phyloP scores from a whole-genome alignment of 2,113 vertebrate species.

The Serilophus lunatus region DNA sequence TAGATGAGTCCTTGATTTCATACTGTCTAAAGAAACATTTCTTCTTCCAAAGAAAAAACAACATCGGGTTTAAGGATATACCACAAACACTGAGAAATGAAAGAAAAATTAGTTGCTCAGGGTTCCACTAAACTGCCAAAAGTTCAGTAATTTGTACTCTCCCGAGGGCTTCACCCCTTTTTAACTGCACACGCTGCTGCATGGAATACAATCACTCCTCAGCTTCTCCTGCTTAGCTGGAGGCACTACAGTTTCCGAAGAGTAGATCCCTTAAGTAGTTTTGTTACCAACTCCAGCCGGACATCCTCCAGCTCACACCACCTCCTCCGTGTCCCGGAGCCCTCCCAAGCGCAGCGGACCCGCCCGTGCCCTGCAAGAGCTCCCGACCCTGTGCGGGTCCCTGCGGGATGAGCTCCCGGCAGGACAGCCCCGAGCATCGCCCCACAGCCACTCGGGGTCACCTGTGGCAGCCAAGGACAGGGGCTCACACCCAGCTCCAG shows the following conservation, averaged over 20 bases:
- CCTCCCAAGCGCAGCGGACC: rapidly evolving
- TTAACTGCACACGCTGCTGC: not conserved
- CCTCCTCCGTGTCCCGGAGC: not conserved
- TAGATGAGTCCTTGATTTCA: too few species aligned
- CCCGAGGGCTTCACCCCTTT: rapidly evolving
- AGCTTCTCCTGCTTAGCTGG: not conserved
- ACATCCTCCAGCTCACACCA: rapidly evolving
- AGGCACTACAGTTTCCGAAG: not conserved
- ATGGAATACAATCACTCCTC: not conserved
- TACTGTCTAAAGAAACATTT: not conserved
- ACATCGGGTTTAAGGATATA: not conserved
- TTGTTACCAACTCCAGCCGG: not conserved
- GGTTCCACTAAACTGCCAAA: not conserved
- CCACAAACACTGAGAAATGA: not conserved
- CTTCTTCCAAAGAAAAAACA: not conserved
- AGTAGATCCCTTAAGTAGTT: not conserved
- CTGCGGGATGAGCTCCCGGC: rapidly evolving
- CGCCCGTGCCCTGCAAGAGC: rapidly evolving
- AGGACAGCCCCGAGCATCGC: rapidly evolving
- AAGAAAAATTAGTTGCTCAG: not conserved
- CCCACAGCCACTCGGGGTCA: not conserved
- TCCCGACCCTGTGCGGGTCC: rapidly evolving
- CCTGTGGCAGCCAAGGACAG: rapidly evolving
- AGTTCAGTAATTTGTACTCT: not conserved
- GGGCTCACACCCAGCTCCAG: rapidly evolving